Evolutionary conservation across 1,140 invertebrate species (phyloP), one percentile per base, ranked within the genome.

Genomic region (Catajapyx aquilonaris): DNA sequence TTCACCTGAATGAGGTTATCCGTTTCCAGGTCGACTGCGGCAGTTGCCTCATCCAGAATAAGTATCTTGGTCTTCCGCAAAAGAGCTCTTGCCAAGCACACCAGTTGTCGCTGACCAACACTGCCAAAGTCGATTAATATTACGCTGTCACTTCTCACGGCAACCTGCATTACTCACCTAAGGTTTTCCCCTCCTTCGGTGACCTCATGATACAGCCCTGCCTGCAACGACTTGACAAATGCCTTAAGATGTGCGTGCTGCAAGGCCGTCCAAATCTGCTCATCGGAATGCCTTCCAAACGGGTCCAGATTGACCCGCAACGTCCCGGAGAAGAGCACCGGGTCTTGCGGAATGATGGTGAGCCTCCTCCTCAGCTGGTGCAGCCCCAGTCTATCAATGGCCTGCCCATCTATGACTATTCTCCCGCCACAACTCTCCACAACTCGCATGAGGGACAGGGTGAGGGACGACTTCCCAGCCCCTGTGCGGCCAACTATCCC

Each of bases 261-360:
- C 9, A 68, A 43, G 2, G 58, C 60, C 35, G 50, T 43, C 66
- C 64, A 68, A 3, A 70, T 40, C n/a, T 57, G 46, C 16, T 49
- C 48, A 45, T 72, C 68, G 10, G 44, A 49, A 38, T 57, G 52
- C 35, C 57, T 39, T 17, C 55, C 40, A 40, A 62, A 60, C 16
- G 68, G 69, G 48, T 71, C 68, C 16, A 71, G 46, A 44, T 71
- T 71, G n/a, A n/a, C 71, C n/a, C 56, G 40, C 11, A 59, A 17
- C 34, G 53, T 46, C 31, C 55, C 54, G 41, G 49, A 46, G 41
- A 61, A 60, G 33, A 61, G 37, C 33, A 54, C 43, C 15, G 51
- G 56, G 41, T 59, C 64, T 59, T 91, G 86, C n/a, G n/a, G n/a
- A n/a, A n/a, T n/a, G n/a, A n/a, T n/a, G n/a, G n/a, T n/a, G n/a